These are phyloP conservation scores for Gambusia affinis DNA, from an alignment of 2,113 vertebrate genomes.

Conservation along the genomic window DNA sequence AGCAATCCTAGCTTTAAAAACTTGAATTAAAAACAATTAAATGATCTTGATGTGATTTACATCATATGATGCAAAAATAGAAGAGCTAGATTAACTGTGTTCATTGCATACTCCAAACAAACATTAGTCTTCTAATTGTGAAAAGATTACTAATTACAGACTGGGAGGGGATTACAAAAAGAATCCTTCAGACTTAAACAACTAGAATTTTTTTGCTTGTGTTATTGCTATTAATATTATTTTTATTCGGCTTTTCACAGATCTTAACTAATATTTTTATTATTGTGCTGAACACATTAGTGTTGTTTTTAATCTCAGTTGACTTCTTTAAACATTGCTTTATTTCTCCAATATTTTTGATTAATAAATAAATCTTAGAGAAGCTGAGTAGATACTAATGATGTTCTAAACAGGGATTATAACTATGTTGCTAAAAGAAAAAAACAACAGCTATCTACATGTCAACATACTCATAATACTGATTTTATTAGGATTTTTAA, in stretches of 20 bases:
- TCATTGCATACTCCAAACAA: neutral
- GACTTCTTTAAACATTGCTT: neutral
- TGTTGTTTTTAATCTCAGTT: neutral
- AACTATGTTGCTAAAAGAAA: too few species aligned
- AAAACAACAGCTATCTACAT: too few species aligned
- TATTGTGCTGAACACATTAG: neutral
- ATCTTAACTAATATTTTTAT: too few species aligned
- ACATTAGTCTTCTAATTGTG: neutral
- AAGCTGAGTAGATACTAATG: too few species aligned
- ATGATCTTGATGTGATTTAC: neutral
- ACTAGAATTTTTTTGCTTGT: too few species aligned
- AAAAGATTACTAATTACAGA: neutral
- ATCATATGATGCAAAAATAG: neutral
- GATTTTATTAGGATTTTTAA: neutral
- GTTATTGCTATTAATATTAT: too few species aligned
- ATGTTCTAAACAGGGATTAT: too few species aligned
- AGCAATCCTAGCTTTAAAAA: neutral
- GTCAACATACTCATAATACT: neutral
- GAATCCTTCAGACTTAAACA: too few species aligned
- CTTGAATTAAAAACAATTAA: neutral
- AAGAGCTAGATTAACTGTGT: neutral
- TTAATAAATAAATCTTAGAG: neutral
- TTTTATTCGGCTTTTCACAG: neutral
- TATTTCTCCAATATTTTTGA: neutral
- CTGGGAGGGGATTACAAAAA: too few species aligned